Percentiles rank a stretch among this genome's conserved stretches.
These are phyloP conservation scores for Erebia aethiops DNA, from an alignment of 2,888 invertebrate genomes.

Conservation along the genomic window DNA sequence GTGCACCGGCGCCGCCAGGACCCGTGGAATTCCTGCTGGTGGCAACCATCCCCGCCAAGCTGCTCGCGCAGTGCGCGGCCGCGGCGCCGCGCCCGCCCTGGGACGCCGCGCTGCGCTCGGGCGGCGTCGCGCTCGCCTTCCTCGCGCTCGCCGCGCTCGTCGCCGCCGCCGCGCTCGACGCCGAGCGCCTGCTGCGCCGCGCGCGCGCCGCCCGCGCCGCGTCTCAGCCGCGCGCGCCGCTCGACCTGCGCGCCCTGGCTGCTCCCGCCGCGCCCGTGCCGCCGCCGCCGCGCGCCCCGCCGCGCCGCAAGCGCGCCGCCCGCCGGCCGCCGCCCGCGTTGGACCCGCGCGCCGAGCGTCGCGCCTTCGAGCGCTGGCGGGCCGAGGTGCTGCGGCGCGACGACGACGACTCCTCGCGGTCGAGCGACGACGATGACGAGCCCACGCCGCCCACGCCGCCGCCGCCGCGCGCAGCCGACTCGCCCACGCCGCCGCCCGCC, in stretches of 20 bases:
- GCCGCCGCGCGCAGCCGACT: not conserved
- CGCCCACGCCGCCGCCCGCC: constrained; percentile 23
- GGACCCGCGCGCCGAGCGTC: constrained; percentile 55
- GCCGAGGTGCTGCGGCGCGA: constrained; percentile 57
- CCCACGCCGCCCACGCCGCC: constrained; percentile 15
- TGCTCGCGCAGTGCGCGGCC: constrained; percentile 53
- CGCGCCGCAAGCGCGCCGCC: constrained; percentile 40
- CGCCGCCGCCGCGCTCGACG: constrained; percentile 56
- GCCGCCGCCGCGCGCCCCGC: constrained; percentile 38
- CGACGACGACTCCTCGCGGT: constrained; percentile 55
- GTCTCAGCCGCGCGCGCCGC: constrained; percentile 43
- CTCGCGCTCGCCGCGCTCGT: constrained; percentile 58
- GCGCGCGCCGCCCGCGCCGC: constrained; percentile 46
- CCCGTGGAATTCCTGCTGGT: constrained; percentile 51
- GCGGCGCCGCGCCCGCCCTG: constrained; percentile 74
- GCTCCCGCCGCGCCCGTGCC: constrained; percentile 39
- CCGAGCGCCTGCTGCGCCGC: constrained; percentile 48
- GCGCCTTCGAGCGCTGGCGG: constrained; percentile 71
- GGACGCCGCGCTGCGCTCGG: constrained; percentile 80
- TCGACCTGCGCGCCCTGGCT: constrained; percentile 47
- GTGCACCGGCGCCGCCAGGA: constrained; percentile 40
- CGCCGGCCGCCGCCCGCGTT: constrained; percentile 39
- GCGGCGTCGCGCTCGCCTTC: constrained; percentile 66
- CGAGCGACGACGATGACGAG: constrained; percentile 57
- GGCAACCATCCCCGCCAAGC: constrained; percentile 53